Evolutionary conservation across 2,797 vertebrate species (phyloP), one percentile per base, ranked within the genome.

Genomic region (Vespertilio murinus): DNA sequence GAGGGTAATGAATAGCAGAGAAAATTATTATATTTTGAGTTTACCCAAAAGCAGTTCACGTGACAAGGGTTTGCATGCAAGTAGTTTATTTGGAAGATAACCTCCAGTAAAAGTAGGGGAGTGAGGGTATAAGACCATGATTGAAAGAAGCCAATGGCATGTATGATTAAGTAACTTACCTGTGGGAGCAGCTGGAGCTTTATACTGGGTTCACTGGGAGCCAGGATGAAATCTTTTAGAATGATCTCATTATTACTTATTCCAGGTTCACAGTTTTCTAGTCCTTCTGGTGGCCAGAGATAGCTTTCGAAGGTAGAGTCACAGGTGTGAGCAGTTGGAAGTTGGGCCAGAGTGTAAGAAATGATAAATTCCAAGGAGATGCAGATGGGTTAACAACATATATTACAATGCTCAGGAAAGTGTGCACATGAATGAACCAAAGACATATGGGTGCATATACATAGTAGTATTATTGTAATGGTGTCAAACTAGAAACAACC

Each of bases 21-120:
- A 52, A 91, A 86, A 70, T 54, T 75, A 28, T 61, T 85, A 79
- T 25, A 33, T 22, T 78, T 95, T 71, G 20, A 23, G 16, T 93
- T 83, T 35, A 70, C 45, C 33, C 38, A 74, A 33, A 87, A 81
- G 45, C 5, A 42, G 22, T 52, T 38, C 35, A 13, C 17, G 56
- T 5, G 49, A 79, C 14, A 65, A 40, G 30, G 22, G 11, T 54
- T 92, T 96, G 87, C 93, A 79, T 83, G 13, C 17, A 71, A 59
- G 8, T 33, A n/a, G 33, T 71, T 88, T 88, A 54, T 35, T 40
- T 85, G 10, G 38, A 45, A 69, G 69, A 86, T 65, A 40, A 75
- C 0, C 1, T 14, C 13, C 16, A 87, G 8, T 8, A 78, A 75
- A 73, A 65, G 30, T 1, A 30, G 33, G 28, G 2, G 9, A 38